Evolutionary conservation across 2,888 invertebrate genomes (phyloP).

Genomic region (Blastobasis adustella): DNA sequence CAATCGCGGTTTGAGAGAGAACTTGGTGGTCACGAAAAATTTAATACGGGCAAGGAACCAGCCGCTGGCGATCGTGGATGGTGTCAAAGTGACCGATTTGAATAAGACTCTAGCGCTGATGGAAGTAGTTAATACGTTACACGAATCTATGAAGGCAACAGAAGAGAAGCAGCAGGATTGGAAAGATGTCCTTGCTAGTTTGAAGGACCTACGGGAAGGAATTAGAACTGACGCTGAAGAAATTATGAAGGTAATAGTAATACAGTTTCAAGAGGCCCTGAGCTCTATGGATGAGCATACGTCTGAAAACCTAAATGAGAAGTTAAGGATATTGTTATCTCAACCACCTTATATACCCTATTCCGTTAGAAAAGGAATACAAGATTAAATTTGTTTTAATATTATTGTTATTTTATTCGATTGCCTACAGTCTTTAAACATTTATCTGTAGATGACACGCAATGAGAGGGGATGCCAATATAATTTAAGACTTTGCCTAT

Average conservation of each 20-base stretch:
- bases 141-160: constrained; percentile 19
- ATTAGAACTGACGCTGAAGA: constrained; percentile 16
- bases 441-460: too few species aligned
- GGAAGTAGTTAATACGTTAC: constrained; percentile 25
- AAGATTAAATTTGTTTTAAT: neutral
- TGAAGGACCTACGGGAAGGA: constrained; percentile 20
- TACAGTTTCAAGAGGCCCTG: constrained; percentile 7
- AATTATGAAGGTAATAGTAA: constrained; percentile 14
- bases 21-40: constrained; percentile 20
- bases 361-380: too few species aligned
- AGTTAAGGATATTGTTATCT: constrained; percentile 1
- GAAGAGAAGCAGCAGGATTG: constrained; percentile 21
- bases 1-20: constrained; percentile 5
- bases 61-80: constrained; percentile 19
- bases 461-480: too few species aligned
- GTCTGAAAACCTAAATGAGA: constrained; percentile 3
- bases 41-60: constrained; percentile 23
- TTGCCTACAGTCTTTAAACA: too few species aligned
- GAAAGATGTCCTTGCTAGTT: constrained; percentile 18
- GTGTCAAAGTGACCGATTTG: constrained; percentile 9
- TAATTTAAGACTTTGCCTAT: too few species aligned
- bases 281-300: constrained; percentile 4
- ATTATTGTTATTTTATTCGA: neutral
- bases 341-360: too few species aligned
- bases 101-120: constrained; percentile 29